Conservation (phyloP, 2,113 vertebrate species). For the Saccopteryx bilineata region DNA sequence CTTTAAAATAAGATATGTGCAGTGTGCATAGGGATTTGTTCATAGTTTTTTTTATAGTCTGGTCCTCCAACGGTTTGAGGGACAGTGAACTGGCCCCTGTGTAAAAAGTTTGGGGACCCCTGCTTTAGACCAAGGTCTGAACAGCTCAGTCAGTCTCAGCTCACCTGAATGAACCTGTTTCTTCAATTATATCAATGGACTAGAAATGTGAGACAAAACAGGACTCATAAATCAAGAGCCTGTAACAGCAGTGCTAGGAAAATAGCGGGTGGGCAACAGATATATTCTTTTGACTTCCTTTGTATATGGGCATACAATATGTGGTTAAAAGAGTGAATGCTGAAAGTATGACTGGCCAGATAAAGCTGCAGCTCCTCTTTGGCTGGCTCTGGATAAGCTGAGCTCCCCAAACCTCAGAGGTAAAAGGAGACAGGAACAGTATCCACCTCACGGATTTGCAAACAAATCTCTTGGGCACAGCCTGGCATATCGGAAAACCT, state of each 20-base stretch:
- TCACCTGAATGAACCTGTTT: neutral
- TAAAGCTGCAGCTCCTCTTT: neutral
- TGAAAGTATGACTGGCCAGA: neutral
- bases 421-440: neutral
- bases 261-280: neutral
- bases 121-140: neutral
- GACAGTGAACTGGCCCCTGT: no score
- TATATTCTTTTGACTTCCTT: neutral
- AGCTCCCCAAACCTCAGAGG: neutral
- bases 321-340: neutral
- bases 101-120: no score
- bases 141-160: neutral
- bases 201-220: neutral
- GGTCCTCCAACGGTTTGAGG: no score
- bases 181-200: neutral
- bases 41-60: no score
- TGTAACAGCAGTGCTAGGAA: neutral
- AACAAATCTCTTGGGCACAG: neutral
- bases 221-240: neutral
- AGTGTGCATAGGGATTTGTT: no score
- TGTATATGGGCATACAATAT: fast-evolving
- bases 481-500: neutral
- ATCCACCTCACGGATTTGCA: neutral
- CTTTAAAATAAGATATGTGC: no score
- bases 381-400: neutral